Base-by-base conservation (phyloP, 2,113 vertebrate genomes). In the Calypte anna region DNA sequence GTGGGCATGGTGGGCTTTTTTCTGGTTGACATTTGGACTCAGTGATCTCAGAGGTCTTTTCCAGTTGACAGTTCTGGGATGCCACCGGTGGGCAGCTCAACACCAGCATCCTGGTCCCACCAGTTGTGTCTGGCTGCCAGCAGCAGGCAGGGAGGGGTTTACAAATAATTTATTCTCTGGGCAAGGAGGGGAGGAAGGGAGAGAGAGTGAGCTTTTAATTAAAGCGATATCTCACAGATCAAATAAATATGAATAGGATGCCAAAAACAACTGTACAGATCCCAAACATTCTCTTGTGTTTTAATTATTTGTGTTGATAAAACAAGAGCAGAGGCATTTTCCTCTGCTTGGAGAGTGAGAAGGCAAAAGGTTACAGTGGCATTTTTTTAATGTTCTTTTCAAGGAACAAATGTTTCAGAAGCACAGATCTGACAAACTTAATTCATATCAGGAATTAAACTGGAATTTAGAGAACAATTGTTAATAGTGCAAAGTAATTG, bases 401-500 rank as follows among this genome's bases (percentile, higher is more conserved):
- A 27, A 91, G 88, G 92, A 94, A 85, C 91, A 93, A 91, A 92
- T 85, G 88, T 73, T 96, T 96, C 66, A 43, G 15, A 76, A 91
- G 89, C 93, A 67, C 70, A 77, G 86, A 92, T 90, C 88, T 96
- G 95, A 94, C 93, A 95, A 96, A 96, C 92, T 77, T 93, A 91
- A 92, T 85, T 97, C 95, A 91, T 79, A 94, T 91, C 93, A 68
- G 91, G 82, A 86, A 85, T 87, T 94, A 93, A 96, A 94, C 74
- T 88, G 92, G 89, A 92, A 94, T 91, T 96, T 87, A 92, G 95
- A 86, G 95, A 95, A 95, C 94, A 94, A 95, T 91, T 90, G 94
- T 91, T 91, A 96, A 90, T 96, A 94, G 96, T 97, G 95, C 94
- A 94, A 90, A 94, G 94, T 91, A 96, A 94, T 93, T 96, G 95